These are phyloP conservation scores for Lordiphosa andalusiaca DNA, from an alignment of 2,888 invertebrate species.

Conservation along the genomic window DNA sequence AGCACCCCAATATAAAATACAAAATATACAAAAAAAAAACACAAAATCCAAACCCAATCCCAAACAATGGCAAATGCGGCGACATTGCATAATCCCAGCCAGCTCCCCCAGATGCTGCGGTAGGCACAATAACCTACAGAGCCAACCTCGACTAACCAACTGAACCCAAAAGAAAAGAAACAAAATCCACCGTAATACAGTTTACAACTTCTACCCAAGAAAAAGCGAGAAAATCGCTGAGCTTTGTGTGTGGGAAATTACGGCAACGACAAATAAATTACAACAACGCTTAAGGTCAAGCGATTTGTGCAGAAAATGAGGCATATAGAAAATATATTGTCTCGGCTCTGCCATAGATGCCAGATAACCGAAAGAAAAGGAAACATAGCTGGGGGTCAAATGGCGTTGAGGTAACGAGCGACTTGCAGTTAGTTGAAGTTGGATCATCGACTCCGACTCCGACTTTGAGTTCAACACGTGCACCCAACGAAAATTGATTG, in stretches of 20 bases:
- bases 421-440: conserved; percentile 35
- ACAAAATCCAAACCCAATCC: conserved; percentile 42
- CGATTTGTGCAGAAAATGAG: conserved; percentile 72
- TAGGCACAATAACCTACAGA: conserved; percentile 62
- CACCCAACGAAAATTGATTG: conserved; percentile 57
- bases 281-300: conserved; percentile 73
- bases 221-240: conserved; percentile 31
- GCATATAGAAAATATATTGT: conserved; percentile 73
- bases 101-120: conserved; percentile 32
- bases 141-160: conserved; percentile 34
- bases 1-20: background rate
- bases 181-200: conserved; percentile 62
- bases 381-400: conserved; percentile 71
- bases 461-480: conserved; percentile 31
- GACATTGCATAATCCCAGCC: conserved; percentile 32
- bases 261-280: conserved; percentile 71
- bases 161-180: conserved; percentile 40
- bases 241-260: conserved; percentile 61
- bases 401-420: conserved; percentile 68
- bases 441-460: conserved; percentile 52
- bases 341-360: conserved; percentile 32
- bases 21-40: conserved; percentile 13
- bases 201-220: conserved; percentile 59
- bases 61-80: conserved; percentile 49
- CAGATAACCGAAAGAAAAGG: conserved; percentile 68